Evolutionary conservation across 1,140 invertebrate genomes (phyloP).

Genomic region (Neomicropteryx cornuta): DNA sequence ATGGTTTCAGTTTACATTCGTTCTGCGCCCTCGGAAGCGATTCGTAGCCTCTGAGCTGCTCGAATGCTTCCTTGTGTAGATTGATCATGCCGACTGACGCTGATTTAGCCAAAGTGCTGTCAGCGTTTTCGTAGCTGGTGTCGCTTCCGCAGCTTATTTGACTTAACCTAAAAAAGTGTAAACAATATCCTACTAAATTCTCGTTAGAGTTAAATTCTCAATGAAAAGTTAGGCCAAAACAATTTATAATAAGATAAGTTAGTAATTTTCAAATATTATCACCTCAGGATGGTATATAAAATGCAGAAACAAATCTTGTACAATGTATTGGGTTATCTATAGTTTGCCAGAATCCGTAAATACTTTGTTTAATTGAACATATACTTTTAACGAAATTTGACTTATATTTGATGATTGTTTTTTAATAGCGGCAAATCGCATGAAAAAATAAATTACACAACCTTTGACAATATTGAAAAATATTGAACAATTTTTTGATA

Average conservation of each 20-base stretch:
- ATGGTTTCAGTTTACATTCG: conserved; percentile 2
- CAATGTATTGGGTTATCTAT: neutral
- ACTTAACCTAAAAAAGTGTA: conserved; percentile 29
- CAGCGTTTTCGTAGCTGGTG: conserved; percentile 29
- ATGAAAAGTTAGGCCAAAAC: neutral
- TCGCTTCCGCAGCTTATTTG: conserved; percentile 47
- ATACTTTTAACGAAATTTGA: no score
- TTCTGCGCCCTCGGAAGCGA: conserved; percentile 16
- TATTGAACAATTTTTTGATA: no score
- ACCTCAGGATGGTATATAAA: neutral
- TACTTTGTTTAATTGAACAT: no score
- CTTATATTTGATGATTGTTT: no score
- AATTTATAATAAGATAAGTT: no score
- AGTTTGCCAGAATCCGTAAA: neutral
- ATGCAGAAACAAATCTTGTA: neutral
- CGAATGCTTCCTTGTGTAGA: conserved; percentile 44
- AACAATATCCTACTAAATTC: no score
- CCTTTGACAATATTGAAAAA: no score
- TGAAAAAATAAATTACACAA: no score
- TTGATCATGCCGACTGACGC: conserved; percentile 63
- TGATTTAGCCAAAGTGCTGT: conserved; percentile 44
- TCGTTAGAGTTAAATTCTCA: no score
- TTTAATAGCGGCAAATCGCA: no score
- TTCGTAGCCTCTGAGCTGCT: conserved; percentile 23
- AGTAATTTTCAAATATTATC: no score